Evolutionary conservation across 2,113 vertebrate species (phyloP).

Genomic region (Gila orcuttii): DNA sequence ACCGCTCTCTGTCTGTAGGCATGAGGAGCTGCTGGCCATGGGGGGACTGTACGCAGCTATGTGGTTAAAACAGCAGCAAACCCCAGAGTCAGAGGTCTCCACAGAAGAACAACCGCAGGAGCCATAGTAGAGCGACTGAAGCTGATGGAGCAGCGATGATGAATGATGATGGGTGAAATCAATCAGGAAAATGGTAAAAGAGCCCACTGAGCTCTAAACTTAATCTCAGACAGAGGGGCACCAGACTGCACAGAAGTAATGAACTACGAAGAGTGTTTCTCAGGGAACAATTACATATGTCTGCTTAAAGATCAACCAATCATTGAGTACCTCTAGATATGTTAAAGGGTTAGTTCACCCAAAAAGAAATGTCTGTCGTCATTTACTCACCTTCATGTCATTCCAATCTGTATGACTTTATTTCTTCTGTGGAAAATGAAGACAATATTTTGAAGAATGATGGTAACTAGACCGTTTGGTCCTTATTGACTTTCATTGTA

Average conservation of each 20-base stretch:
- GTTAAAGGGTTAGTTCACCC: neutral
- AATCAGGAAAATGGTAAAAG: constrained; percentile 8
- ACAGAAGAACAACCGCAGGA: constrained; percentile 27
- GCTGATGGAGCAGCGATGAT: neutral
- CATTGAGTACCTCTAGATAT: neutral
- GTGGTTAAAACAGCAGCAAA: constrained; percentile 86
- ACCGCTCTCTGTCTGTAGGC: constrained; percentile 70
- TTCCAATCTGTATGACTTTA: neutral
- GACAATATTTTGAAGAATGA: neutral
- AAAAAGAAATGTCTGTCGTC: neutral
- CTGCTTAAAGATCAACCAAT: neutral
- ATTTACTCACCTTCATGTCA: neutral
- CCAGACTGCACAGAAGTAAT: constrained; percentile 6
- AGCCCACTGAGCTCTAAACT: constrained; percentile 4
- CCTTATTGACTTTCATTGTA: neutral
- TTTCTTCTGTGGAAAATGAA: neutral
- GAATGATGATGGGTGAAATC: neutral
- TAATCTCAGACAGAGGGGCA: constrained; percentile 18
- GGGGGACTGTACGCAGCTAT: constrained; percentile 82
- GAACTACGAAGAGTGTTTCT: neutral
- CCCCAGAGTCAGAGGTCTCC: constrained; percentile 21
- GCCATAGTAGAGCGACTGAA: neutral
- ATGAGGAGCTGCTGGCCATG: constrained; percentile 82
- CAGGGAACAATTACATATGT: neutral
- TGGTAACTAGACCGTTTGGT: neutral